Base-by-base conservation (phyloP, 2,888 invertebrate species). In the Callosobruchus maculatus region DNA sequence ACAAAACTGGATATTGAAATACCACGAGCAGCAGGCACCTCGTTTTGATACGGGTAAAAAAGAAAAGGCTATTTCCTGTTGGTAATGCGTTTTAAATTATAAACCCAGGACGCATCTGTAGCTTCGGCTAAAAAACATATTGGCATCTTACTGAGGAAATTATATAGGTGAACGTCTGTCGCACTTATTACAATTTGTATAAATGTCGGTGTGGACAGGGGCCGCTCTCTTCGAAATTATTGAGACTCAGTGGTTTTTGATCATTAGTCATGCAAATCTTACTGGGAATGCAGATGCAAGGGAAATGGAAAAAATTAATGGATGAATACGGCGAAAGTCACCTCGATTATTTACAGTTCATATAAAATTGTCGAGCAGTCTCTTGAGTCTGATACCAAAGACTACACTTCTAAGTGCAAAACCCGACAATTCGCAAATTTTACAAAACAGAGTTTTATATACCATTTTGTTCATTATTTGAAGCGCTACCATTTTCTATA, bases 1-100 rank as follows among this genome's bases (percentile, higher is more conserved):
- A 3, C 49, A 13, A 49, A 49, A 49, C 4, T 13, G 13, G 7
- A 13, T 71, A 31, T 49, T 20, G 68, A 49, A 72, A 68, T 30
- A 21, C n/a, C n/a, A n/a, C 72, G 74, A 26, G 67, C 68, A 67
- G 26, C 22, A 49, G 76, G 78, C 75, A 75, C 76, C 77, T 78
- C 71, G 77, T 78, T 80, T 82, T 80, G 49, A 49, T 49, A 49
- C 82, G 82, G 82, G 83, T 83, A 82, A 81, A 82, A 78, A 80
- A 81, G 77, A 78, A 7, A 3, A 49, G 49, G 79, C 82, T 78
- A 81, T 83, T 83, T 83, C 83, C 83, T 82, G 82, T 80, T 80
- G 75, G 77, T 83, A 83, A 83, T 83, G 82, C 77, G 80, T 83
- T 83, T 83, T 83, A 83, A 83, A 83, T 83, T 82, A 83, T 81